Percentiles rank a stretch among this genome's conserved stretches.
Evolutionary conservation across 2,888 invertebrate species (phyloP).

Genomic region (Drymonia ruficornis): DNA sequence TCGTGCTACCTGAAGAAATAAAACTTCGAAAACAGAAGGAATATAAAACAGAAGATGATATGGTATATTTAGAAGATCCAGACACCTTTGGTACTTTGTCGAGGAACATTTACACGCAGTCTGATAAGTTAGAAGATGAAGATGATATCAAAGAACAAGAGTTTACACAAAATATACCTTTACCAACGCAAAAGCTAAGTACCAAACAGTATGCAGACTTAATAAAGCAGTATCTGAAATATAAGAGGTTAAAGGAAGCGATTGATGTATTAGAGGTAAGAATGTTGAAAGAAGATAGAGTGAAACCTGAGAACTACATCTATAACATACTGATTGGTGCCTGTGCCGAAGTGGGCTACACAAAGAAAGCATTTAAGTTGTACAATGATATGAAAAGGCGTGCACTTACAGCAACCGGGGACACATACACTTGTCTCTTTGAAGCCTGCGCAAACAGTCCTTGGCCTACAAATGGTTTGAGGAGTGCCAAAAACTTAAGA

Average conservation of each 20-base stretch:
- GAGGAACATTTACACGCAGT: conserved; percentile 37
- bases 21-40: conserved; percentile 48
- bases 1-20: conserved; percentile 30
- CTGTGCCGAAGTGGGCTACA: conserved; percentile 93
- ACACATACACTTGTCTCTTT: conserved; percentile 93
- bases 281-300: conserved; percentile 91
- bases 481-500: conserved; percentile 87
- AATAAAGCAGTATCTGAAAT: conserved; percentile 87
- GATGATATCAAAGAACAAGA: conserved; percentile 86
- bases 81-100: conserved; percentile 84
- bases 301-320: conserved; percentile 91
- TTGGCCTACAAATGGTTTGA: conserved; percentile 87
- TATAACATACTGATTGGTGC: conserved; percentile 93
- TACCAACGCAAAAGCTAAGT: conserved; percentile 79
- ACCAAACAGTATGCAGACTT: conserved; percentile 88
- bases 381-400: conserved; percentile 93
- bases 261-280: conserved; percentile 90
- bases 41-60: conserved; percentile 62
- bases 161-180: conserved; percentile 78
- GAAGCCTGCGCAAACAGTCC: conserved; percentile 95
- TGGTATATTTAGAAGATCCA: conserved; percentile 75
- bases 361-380: conserved; percentile 93
- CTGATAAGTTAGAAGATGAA: conserved; percentile 70
- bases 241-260: conserved; percentile 90
- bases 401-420: conserved; percentile 87